Evolutionary conservation across 2,113 vertebrate genomes (phyloP).

Genomic region (Gavialis gangeticus): DNA sequence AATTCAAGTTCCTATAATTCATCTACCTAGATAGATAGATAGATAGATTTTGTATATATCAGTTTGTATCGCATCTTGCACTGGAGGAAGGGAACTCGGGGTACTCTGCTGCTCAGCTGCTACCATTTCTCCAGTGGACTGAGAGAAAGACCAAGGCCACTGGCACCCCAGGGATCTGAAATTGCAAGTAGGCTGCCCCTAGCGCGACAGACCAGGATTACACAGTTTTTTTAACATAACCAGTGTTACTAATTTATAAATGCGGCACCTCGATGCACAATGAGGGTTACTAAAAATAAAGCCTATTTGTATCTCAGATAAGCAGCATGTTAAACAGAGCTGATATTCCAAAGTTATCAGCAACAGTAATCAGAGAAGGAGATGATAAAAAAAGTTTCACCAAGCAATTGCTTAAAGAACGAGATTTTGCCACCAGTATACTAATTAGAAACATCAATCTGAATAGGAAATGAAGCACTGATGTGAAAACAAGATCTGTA

Average conservation of each 20-base stretch:
- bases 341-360: not conserved
- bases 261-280: not conserved
- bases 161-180: too few species aligned
- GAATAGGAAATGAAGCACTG: not conserved
- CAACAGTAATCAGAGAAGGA: not conserved
- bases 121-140: too few species aligned
- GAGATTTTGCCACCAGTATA: not conserved
- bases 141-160: too few species aligned
- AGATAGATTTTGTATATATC: too few species aligned
- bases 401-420: not conserved
- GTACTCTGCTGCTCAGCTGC: too few species aligned
- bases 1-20: too few species aligned
- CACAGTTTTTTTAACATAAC: not conserved
- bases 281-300: not conserved
- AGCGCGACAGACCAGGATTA: too few species aligned
- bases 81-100: too few species aligned
- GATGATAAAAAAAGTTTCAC: not conserved
- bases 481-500: not conserved
- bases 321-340: not conserved
- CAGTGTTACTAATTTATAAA: not conserved
- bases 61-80: too few species aligned
- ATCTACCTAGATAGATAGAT: too few species aligned
- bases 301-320: not conserved
- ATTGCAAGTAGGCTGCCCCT: too few species aligned
- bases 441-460: not conserved